Evolutionary conservation across 2,888 invertebrate species (phyloP), one percentile per base, ranked within the genome.

Genomic region (Baronia brevicornis): DNA sequence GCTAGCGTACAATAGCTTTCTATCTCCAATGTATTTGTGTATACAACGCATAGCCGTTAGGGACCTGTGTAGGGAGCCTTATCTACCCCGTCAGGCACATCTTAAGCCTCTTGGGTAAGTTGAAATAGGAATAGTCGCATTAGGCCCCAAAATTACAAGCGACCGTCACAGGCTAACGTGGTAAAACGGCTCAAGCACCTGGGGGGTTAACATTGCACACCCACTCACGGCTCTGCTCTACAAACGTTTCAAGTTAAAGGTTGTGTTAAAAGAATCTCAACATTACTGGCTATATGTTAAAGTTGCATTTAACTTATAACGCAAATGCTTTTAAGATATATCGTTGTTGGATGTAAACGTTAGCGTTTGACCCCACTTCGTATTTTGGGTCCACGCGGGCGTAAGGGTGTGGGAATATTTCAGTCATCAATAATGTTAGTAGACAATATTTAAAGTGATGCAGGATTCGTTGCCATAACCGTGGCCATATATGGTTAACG

Each of bases 81-180:
- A 80, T 80, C 80, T 78, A 60, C 39, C 54, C 59, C 63, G 67
- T 60, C 79, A 78, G 74, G 68, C 73, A 63, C 65, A 65, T 69
- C 72, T 79, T 77, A 78, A 75, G 67, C 55, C 68, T 59, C 56
- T 63, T 65, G 72, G 79, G 79, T 74, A 68, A 62, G 70, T 79
- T 71, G 69, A 80, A 82, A 82, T 82, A 82, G 82, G 78, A 79
- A 80, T 82, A 78, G 84, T 74, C 78, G 80, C 80, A 84, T 84
- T 82, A 84, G 79, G 74, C 69, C 60, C 72, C 79, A 70, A 78
- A 82, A 82, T 82, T 82, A 80, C 80, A 78, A 79, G 72, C 75
- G 75, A 77, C 79, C 80, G 80, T 79, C 80, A 71, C 74, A 64
- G 74, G 71, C 80, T 78, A 79, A 80, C 79, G 75, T 79, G 82